These are phyloP conservation scores for Odontomachus brunneus DNA, from an alignment of 1,140 invertebrate species.

Conservation along the genomic window DNA sequence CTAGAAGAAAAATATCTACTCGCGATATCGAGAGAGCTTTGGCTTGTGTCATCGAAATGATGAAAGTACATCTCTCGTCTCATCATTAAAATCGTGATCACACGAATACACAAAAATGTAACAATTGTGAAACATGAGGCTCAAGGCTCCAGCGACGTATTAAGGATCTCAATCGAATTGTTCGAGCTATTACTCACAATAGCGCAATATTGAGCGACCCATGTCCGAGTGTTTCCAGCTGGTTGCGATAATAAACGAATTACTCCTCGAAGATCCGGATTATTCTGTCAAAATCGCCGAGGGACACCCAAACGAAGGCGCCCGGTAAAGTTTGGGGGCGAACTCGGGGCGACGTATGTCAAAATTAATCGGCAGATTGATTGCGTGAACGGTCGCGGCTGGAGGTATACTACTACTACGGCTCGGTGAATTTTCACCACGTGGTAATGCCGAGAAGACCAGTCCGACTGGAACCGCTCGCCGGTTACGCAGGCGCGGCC, in stretches of 20 bases:
- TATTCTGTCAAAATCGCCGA: slow-evolving; percentile 9
- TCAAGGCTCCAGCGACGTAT: neutral
- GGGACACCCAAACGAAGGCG: neutral
- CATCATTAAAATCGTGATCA: neutral
- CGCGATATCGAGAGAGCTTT: neutral
- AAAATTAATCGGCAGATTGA: slow-evolving; percentile 8
- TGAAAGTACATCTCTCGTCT: neutral
- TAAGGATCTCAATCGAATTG: neutral
- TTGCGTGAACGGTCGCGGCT: neutral
- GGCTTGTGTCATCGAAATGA: neutral
- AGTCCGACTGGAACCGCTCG: slow-evolving; percentile 56
- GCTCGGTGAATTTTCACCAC: slow-evolving; percentile 61
- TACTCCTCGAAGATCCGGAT: neutral
- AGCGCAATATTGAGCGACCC: neutral
- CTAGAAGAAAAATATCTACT: neutral
- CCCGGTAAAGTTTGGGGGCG: neutral
- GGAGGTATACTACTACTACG: slow-evolving; percentile 48
- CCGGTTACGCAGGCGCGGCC: slow-evolving; percentile 50
- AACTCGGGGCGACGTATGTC: neutral
- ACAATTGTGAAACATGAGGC: neutral
- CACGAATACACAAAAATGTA: neutral
- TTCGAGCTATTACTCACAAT: slow-evolving; percentile 1
- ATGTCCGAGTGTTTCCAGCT: neutral
- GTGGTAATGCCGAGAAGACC: slow-evolving; percentile 57
- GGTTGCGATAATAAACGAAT: slow-evolving; percentile 1